Evolutionary conservation across 2,888 invertebrate genomes (phyloP), one percentile per base, ranked within the genome.

Genomic region (Bellardia bayeri): DNA sequence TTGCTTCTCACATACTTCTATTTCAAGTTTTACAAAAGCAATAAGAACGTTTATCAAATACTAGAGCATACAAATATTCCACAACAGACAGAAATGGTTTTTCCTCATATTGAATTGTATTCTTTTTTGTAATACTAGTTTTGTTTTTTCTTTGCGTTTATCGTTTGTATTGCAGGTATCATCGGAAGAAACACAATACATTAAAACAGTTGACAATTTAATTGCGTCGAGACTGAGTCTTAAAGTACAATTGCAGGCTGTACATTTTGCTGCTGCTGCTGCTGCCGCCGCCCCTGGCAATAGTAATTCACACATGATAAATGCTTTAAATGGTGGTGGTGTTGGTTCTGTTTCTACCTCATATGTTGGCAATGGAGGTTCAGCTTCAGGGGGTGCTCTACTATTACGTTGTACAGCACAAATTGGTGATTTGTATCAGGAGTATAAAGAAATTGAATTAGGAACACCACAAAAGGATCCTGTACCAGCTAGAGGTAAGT

Each of bases 401-500:
- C 94, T 96, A 89, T 95, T 97, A 66, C 95, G 96, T 80, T 97
- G 97, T 92, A 95, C 95, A 74, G 96, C 97, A 51, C 95, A 95
- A 90, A 95, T 97, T 90, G 95, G 95, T 88, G 95, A 95, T 82
- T 95, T 97, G 89, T 97, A 97, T 94, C 95, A 95, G 89, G 95
- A 95, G 92, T 95, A 95, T 87, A 96, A 96, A 82, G 96, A 96
- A 91, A 94, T 96, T 90, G 96, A 96, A 92, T 95, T 97, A 91
- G 96, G 96, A 88, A 95, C 96, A 79, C 96, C 96, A 87, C 95
- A 96, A 75, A 92, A 89, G 89, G 97, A 97, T 94, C 97, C 97
- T 11, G 95, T 96, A 90, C 97, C 97, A 40, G 97, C 97, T 92
- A 95, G 97, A 95, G 97, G 97, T 97, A 93, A 94, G 91, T 91